Evolutionary conservation across 2,797 vertebrate species (phyloP), one percentile per base, ranked within the genome.

Genomic region (Tenualosa thibaudeaui): DNA sequence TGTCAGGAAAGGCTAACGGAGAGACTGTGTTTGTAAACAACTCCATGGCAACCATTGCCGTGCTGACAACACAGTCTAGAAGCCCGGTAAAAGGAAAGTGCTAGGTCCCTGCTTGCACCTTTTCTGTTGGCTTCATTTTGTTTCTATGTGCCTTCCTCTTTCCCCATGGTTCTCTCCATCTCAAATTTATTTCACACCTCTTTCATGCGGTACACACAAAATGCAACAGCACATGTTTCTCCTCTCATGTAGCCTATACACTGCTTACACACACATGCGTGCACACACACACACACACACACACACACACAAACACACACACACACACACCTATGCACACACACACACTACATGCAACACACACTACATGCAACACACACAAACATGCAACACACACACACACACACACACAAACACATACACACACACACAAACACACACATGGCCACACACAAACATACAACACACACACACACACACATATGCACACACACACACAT

Each of bases 21-120:
- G 87, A 89, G 90, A 90, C 81, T 3, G 87, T 95, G 94, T 95
- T 96, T 95, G 93, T 93, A 94, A 93, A 91, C 86, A 56, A 92
- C 31, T 85, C 88, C 93, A 93, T 90, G 88, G 93, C 89, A 93
- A 96, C 94, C 88, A 51, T 87, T 87, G 89, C 87, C 60, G 89
- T 91, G 88, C 89, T 91, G 91, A 94, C 92, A 92, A 81, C 54
- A 81, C 75, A 37, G 24, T 15, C 50, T 1, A 49, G 56, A 58
- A 19, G 43, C 22, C 17, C 26, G 26, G 4, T 46, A 50, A 51
- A 8, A 58, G 81, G 24, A 82, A 8, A 83, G 56, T 22, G 82
- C 53, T n/a, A 81, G 26, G 46, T 43, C 53, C 54, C 40, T 81
- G 54, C 26, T 37, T 71, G 3, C 26, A 40, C 65, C 65, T 31